Conservation (phyloP, 2,797 vertebrate species). For the Trachurus trachurus region DNA sequence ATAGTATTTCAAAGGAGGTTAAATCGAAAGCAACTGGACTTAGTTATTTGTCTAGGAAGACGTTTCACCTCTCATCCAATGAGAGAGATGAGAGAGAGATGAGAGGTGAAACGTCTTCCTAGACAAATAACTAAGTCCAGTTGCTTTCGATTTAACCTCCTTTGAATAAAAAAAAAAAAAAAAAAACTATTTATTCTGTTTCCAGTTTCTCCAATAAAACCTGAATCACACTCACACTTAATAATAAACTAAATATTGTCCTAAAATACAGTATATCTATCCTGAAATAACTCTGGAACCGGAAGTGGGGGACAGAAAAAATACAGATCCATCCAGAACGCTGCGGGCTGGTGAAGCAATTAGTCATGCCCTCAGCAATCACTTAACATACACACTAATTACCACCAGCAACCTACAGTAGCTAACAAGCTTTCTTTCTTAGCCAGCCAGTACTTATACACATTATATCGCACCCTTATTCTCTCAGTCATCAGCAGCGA, state of each 20-base stretch:
- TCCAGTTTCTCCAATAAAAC: not conserved
- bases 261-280: not conserved
- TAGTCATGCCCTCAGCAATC: constrained; percentile 73
- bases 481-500: constrained; percentile 49
- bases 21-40: no score
- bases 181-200: not conserved
- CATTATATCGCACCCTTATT: constrained; percentile 28
- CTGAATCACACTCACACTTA: not conserved
- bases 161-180: no score
- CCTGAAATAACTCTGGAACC: constrained; percentile 24
- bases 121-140: no score
- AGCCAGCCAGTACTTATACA: constrained; percentile 61
- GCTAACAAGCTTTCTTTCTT: constrained; percentile 36
- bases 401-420: constrained; percentile 60
- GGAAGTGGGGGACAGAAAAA: constrained; percentile 20
- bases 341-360: constrained; percentile 68
- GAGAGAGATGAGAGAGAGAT: no score
- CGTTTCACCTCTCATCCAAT: no score
- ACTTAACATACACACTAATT: constrained; percentile 78
- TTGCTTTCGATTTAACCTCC: no score
- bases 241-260: not conserved
- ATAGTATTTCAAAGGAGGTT: no score
- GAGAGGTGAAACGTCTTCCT: no score
- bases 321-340: constrained; percentile 57
- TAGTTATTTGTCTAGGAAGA: no score